A percentile compares a stretch with the other conserved stretches of the same genome.
phyloP scores from a whole-genome alignment of 2,888 invertebrate genomes.

The Ormyrus rosae region DNA sequence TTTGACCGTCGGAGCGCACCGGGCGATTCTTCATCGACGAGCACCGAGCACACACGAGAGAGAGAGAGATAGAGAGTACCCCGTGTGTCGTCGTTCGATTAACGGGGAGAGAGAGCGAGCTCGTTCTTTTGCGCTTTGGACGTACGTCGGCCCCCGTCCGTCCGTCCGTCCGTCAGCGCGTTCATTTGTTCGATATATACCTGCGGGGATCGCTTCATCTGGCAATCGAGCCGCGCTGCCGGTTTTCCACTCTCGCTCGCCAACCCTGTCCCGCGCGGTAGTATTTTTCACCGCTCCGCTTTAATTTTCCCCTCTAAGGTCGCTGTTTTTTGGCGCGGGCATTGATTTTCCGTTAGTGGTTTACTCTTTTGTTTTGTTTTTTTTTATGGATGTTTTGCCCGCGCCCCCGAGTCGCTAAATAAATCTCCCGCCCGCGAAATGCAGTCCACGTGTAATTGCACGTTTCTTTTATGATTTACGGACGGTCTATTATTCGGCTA shows the following conservation, averaged over 20 bases:
- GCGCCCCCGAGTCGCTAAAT: not conserved
- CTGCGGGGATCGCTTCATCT: slow-evolving; percentile 45
- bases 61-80: not conserved
- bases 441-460: no score
- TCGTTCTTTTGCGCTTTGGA: slow-evolving; percentile 41
- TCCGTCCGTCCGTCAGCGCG: slow-evolving; percentile 22
- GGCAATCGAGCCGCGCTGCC: slow-evolving; percentile 17
- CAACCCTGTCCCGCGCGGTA: not conserved
- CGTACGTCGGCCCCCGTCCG: not conserved
- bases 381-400: not conserved
- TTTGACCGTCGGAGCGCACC: slow-evolving; percentile 52
- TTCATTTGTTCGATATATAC: slow-evolving; percentile 46
- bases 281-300: slow-evolving; percentile 2
- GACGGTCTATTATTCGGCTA: no score
- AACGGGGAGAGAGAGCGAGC: slow-evolving; percentile 4
- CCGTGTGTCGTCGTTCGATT: slow-evolving; percentile 14
- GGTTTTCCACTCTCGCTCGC: not conserved
- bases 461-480: no score
- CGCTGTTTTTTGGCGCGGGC: no score
- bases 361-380: not conserved
- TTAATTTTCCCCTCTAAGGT: not conserved
- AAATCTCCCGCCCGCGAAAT: no score
- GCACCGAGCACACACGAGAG: not conserved
- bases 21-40: slow-evolving; percentile 20
- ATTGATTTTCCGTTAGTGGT: not conserved